phyloP scores from a whole-genome alignment of 2,797 vertebrate genomes.

The Poecile montanus region DNA sequence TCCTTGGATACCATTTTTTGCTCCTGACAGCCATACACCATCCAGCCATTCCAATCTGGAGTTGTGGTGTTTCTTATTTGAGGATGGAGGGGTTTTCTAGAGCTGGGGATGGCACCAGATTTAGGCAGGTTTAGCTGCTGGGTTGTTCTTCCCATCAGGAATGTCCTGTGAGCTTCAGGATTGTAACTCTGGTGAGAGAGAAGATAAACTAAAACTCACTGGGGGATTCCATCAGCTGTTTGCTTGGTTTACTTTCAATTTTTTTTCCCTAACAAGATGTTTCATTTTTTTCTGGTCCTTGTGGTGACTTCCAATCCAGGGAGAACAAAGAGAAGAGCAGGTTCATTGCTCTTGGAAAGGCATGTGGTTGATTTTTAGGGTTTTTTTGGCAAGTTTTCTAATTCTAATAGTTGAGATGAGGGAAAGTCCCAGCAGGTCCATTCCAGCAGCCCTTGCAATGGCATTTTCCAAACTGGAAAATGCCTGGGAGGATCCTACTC shows the following conservation, averaged over 20 bases:
- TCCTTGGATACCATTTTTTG: background rate
- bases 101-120: background rate
- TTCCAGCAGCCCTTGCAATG: background rate
- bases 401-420: background rate
- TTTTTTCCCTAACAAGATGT: background rate
- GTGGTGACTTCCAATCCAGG: accelerated
- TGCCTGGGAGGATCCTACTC: background rate
- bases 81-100: background rate
- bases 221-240: background rate
- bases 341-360: background rate
- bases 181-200: background rate
- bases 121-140: background rate
- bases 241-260: background rate
- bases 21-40: accelerated
- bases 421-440: background rate
- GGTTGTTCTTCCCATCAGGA: accelerated
- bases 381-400: background rate
- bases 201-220: background rate
- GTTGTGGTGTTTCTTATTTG: background rate
- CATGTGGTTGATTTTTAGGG: accelerated
- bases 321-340: background rate
- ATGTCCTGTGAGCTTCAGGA: background rate
- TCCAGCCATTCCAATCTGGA: background rate
- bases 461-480: background rate
- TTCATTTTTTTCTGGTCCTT: background rate